These are phyloP conservation scores for Elgonia sp. DNA, from an alignment of 2,888 invertebrate genomes.

Conservation along the genomic window DNA sequence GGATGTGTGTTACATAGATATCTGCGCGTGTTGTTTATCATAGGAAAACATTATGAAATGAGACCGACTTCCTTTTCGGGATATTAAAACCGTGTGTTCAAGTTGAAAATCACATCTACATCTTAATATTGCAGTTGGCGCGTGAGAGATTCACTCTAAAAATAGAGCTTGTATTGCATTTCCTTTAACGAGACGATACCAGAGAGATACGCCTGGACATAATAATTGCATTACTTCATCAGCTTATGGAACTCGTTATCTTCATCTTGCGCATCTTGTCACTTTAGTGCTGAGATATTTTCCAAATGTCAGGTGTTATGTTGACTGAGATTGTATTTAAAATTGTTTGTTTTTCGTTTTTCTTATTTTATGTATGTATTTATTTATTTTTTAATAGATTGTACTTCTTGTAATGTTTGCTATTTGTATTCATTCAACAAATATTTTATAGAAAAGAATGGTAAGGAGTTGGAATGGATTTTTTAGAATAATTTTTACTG, in stretches of 20 bases:
- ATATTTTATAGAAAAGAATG: no score
- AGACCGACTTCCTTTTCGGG: constrained; percentile 40
- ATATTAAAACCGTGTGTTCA: background rate
- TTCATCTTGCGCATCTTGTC: constrained; percentile 40
- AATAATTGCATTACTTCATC: constrained; percentile 66
- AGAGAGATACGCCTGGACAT: constrained; percentile 46
- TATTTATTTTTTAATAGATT: no score
- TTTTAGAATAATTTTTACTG: no score
- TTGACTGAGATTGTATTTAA: background rate
- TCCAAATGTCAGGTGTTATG: constrained; percentile 46
- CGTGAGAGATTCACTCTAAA: constrained; percentile 14
- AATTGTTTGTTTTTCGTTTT: no score
- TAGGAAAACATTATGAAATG: constrained; percentile 45
- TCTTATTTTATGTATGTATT: no score
- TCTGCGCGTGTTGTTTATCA: constrained; percentile 40
- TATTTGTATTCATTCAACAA: no score
- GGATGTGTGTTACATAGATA: constrained; percentile 33
- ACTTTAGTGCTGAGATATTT: constrained; percentile 14
- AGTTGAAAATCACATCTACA: constrained; percentile 13
- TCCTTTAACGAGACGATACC: constrained; percentile 37
- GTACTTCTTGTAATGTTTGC: no score
- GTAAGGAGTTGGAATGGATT: no score
- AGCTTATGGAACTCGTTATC: constrained; percentile 52
- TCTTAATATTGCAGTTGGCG: constrained; percentile 41
- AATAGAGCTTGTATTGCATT: constrained; percentile 44